Conservation (phyloP, 2,888 invertebrate species). For the Stomorhina lunata region DNA sequence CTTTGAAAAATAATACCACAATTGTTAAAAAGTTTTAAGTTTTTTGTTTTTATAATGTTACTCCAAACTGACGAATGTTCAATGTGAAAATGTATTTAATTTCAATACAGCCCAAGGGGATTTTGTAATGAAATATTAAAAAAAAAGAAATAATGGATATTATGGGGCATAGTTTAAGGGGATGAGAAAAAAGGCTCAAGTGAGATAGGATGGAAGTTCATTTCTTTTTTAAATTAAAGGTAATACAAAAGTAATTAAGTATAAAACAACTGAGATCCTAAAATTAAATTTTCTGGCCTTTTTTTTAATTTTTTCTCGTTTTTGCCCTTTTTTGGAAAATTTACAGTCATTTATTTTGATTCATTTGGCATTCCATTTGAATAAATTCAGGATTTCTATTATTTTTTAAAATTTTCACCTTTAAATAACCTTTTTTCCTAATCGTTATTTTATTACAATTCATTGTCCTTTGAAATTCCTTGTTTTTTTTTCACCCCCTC, state of each 20-base stretch:
- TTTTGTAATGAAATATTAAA: neutral
- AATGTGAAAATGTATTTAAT: conserved; percentile 42
- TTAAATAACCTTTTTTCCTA: conserved; percentile 36
- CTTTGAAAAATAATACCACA: too few relatives aligned
- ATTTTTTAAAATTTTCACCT: conserved; percentile 10
- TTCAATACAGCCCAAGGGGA: conserved; percentile 41
- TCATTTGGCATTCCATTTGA: too few relatives aligned
- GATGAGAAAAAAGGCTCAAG: too few relatives aligned
- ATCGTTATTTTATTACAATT: conserved; percentile 38
- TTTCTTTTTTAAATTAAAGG: too few relatives aligned
- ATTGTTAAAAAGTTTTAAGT: conserved; percentile 7
- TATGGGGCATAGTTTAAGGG: neutral
- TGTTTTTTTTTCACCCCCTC: neutral
- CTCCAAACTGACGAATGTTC: neutral
- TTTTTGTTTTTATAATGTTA: neutral
- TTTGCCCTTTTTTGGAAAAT: too few relatives aligned
- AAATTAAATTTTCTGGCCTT: too few relatives aligned
- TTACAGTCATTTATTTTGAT: too few relatives aligned
- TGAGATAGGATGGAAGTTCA: too few relatives aligned
- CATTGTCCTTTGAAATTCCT: conserved; percentile 1
- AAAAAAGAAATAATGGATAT: neutral
- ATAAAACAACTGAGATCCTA: too few relatives aligned
- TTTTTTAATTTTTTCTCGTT: too few relatives aligned
- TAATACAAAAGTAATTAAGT: too few relatives aligned
- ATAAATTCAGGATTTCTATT: neutral